Base-by-base conservation (phyloP, 2,113 vertebrate genomes). In the Morone saxatilis region DNA sequence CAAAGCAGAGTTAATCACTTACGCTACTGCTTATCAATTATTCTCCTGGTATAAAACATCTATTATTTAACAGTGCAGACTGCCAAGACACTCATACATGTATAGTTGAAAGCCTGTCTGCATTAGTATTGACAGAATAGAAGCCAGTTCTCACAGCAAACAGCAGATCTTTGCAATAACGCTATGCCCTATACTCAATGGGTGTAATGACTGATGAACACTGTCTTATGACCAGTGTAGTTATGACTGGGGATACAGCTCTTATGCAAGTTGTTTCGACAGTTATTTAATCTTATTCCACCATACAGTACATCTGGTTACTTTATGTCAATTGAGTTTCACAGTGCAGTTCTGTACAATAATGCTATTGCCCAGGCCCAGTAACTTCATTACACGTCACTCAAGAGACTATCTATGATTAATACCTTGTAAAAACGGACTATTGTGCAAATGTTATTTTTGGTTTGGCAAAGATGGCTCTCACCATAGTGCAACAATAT, bases 251-350 rank as follows among this genome's bases (percentile, higher is more conserved):
- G 63, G 40, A 76, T 56, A 38, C 8, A 17, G 47, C 47, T 88
- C 57, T 79, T 20, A 50, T 41, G 56, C 43, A 75, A 82, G 38
- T 50, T 87, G 68, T 71, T 81, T 53, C 25, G 61, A 85, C 76
- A 83, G 68, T 88, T 73, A 83, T 87, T 88, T 82, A 69, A 90
- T 89, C 61, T 88, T 50, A 48, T 76, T 82, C 38, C 75, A 69
- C 22, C 53, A 74, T 68, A 71, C 25, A 51, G 45, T 19, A 19
- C 56, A 78, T 81, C 76, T 63, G 41, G 47, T 67, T 86, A 88
- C 85, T 86, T 91, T 76, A 84, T 20, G 68, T 51, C 85, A 89
- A 91, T 89, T 87, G 80, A 82, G 80, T 93, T 93, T 82, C 66
- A 83, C 51, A 45, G 65, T 65, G 51, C 71, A 66, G 70, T 71